Percentiles rank a stretch among this genome's conserved stretches.
Conservation (phyloP, 2,888 invertebrate genomes). For the Drosophila hawaiiensis region DNA sequence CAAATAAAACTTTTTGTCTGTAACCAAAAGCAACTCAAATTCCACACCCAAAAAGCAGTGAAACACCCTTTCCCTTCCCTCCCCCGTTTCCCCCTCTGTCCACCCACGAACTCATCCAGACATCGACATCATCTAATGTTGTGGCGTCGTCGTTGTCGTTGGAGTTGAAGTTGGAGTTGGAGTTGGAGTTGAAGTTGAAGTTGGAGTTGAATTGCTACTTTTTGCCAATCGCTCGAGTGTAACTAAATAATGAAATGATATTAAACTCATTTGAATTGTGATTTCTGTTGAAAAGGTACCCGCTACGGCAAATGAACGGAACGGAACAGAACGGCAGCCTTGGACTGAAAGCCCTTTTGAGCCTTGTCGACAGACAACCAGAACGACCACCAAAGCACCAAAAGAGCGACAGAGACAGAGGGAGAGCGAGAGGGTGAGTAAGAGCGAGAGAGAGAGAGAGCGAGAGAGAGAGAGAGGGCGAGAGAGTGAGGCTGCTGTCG, state of each 20-base stretch:
- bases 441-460: not conserved
- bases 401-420: not conserved
- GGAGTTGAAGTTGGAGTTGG: too few species aligned
- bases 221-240: constrained; percentile 81
- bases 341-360: constrained; percentile 57
- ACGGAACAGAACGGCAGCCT: constrained; percentile 41
- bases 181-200: constrained; percentile 5
- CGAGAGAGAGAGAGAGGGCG: not conserved
- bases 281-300: constrained; percentile 83
- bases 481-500: constrained; percentile 28
- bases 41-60: constrained; percentile 42
- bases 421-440: not conserved
- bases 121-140: constrained; percentile 27
- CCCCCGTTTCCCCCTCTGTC: not conserved
- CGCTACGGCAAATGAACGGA: constrained; percentile 23
- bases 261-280: constrained; percentile 85
- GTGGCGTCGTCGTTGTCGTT: constrained; percentile 12
- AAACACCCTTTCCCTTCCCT: not conserved
- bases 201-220: constrained; percentile 63
- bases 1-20: constrained; percentile 62
- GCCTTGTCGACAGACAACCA: constrained; percentile 39
- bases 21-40: constrained; percentile 73
- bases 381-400: constrained; percentile 73
- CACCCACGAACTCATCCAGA: not conserved
- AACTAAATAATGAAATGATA: constrained; percentile 85